Percentiles rank a stretch among this genome's conserved stretches.
phyloP scores from a whole-genome alignment of 2,797 vertebrate genomes.

The Calcarius lapponicus region DNA sequence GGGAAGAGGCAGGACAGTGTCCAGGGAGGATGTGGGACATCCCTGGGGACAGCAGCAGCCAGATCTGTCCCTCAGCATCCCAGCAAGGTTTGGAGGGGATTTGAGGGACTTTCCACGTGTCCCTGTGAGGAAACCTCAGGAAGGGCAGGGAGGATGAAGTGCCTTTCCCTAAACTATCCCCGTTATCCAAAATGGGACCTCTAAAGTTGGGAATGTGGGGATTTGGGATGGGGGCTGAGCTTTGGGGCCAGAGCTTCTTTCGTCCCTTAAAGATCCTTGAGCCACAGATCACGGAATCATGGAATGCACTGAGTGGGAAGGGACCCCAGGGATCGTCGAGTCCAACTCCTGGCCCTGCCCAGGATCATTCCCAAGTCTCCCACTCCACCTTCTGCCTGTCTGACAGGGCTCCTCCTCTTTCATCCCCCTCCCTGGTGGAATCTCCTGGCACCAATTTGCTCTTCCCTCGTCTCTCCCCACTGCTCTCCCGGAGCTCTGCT shows the following conservation, averaged over 20 bases:
- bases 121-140: not conserved
- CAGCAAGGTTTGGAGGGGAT: not conserved
- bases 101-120: not conserved
- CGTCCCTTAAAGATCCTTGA: not conserved
- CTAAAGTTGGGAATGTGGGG: fast-evolving
- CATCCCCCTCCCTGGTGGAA: not conserved
- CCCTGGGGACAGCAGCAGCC: not conserved
- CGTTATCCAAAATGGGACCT: fast-evolving
- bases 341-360: not conserved
- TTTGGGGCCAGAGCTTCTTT: not conserved
- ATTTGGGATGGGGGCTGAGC: not conserved
- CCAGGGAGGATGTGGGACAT: not conserved
- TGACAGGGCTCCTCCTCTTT: not conserved
- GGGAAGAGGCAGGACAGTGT: fast-evolving
- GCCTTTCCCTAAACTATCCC: not conserved
- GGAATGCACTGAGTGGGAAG: not conserved
- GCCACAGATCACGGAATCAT: fast-evolving
- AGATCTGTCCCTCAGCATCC: not conserved
- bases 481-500: not conserved
- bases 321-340: fast-evolving
- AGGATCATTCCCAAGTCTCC: not conserved
- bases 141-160: not conserved
- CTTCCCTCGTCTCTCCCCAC: not conserved
- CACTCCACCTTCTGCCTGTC: not conserved
- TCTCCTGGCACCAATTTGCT: not conserved